A percentile compares a stretch with the other conserved stretches of the same genome.
phyloP scores from a whole-genome alignment of 1,140 invertebrate genomes.

The Drosophila tristis region DNA sequence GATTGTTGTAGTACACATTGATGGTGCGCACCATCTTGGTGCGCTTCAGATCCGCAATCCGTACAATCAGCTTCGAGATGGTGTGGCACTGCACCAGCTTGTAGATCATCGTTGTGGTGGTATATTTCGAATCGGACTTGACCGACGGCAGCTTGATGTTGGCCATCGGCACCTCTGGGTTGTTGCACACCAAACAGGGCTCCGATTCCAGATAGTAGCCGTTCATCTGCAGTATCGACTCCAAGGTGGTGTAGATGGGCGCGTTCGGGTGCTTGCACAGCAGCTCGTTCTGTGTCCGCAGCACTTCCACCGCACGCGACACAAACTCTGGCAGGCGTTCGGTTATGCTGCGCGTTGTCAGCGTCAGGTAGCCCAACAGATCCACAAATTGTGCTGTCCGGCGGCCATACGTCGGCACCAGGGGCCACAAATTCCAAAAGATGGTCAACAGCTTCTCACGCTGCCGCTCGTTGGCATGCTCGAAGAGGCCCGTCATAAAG shows the following conservation, averaged over 20 bases:
- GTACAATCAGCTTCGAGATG: conserved; percentile 96
- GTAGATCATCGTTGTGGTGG: conserved; percentile 98
- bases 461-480: conserved; percentile 91
- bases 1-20: conserved; percentile 98
- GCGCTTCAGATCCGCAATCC: conserved; percentile 97
- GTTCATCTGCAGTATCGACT: conserved; percentile 96
- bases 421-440: conserved; percentile 96
- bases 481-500: conserved; percentile 93
- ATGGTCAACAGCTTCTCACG: conserved; percentile 92
- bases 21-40: conserved; percentile 98
- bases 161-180: conserved; percentile 96
- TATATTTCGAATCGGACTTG: conserved; percentile 98
- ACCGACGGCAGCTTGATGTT: conserved; percentile 97
- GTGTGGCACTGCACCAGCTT: conserved; percentile 97
- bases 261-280: conserved; percentile 97
- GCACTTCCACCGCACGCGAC: conserved; percentile 92
- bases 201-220: conserved; percentile 98
- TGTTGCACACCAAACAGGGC: conserved; percentile 98
- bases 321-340: conserved; percentile 90
- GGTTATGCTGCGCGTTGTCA: conserved; percentile 87
- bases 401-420: conserved; percentile 94
- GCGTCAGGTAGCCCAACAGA: conserved; percentile 95
- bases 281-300: conserved; percentile 94
- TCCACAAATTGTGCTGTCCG: conserved; percentile 99
- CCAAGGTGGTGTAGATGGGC: conserved; percentile 95